A percentile compares a stretch with the other conserved stretches of the same genome.
Conservation (phyloP, 2,888 invertebrate species). For the Andrena flavipes region DNA sequence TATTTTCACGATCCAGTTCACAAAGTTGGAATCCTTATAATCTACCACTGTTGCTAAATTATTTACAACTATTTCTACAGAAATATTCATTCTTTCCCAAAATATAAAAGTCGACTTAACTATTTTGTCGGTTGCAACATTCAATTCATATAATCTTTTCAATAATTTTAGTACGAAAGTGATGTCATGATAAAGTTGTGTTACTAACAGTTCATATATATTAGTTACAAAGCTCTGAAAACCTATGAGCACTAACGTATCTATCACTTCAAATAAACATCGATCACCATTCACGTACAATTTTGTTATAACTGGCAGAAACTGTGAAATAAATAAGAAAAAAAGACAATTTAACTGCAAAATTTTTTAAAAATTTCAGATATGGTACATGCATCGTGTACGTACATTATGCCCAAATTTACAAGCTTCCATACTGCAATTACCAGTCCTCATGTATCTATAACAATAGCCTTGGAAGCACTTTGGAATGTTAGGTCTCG, state of each 20-base stretch:
- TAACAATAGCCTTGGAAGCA: slow-evolving; percentile 27
- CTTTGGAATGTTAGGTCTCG: accelerated
- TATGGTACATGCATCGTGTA: slow-evolving; percentile 9
- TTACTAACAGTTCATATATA: accelerated
- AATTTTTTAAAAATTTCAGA: neutral
- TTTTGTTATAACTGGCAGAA: neutral
- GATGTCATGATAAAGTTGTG: accelerated
- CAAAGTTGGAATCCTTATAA: neutral
- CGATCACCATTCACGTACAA: neutral
- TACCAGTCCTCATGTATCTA: neutral
- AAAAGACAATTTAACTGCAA: neutral
- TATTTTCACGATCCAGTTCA: neutral
- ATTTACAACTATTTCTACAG: slow-evolving; percentile 7
- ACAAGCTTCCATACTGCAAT: slow-evolving; percentile 3
- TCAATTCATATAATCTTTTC: slow-evolving; percentile 9
- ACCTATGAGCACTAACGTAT: neutral
- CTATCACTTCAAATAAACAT: neutral
- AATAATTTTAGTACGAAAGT: slow-evolving; percentile 3
- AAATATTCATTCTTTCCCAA: neutral
- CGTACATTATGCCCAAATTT: slow-evolving; percentile 50
- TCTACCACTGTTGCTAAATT: slow-evolving; percentile 7
- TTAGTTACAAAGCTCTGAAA: neutral
- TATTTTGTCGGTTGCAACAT: neutral
- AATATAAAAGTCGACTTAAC: neutral
- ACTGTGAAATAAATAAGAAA: slow-evolving; percentile 17